phyloP scores from a whole-genome alignment of 2,888 invertebrate species.

The Luffia ferchaultella region DNA sequence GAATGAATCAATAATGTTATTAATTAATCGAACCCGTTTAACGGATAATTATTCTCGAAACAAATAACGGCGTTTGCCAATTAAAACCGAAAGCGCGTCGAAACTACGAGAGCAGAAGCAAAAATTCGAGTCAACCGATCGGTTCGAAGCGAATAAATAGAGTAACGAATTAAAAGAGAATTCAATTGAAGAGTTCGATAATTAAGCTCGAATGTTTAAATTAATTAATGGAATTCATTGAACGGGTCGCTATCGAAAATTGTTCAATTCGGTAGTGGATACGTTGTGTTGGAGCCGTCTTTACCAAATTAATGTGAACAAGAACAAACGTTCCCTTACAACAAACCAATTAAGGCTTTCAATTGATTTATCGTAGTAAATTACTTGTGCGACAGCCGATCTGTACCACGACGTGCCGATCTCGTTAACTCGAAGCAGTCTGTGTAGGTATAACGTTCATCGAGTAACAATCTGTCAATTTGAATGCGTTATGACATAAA shows the following conservation, averaged over 20 bases:
- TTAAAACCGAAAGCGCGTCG: neutral
- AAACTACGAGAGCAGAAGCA: neutral
- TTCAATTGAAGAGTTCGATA: slow-evolving; percentile 59
- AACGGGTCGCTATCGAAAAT: neutral
- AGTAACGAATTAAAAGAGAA: slow-evolving; percentile 50
- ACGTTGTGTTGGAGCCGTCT: neutral
- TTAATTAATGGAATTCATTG: slow-evolving; percentile 40
- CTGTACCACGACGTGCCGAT: no score
- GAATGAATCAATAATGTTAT: no score
- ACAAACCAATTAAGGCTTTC: neutral
- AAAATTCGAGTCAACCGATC: neutral
- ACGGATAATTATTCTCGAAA: no score
- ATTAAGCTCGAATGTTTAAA: slow-evolving; percentile 62
- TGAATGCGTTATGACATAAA: no score
- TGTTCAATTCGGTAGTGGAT: neutral
- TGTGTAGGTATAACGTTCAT: no score
- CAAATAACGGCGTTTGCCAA: neutral
- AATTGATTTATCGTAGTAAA: neutral
- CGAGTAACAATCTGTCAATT: no score
- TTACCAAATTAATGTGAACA: neutral
- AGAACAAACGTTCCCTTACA: neutral
- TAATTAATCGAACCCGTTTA: no score
- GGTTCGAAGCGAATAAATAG: slow-evolving; percentile 31
- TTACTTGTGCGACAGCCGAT: neutral
- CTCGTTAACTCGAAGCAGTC: no score